Conservation (phyloP, 1,140 invertebrate genomes). For the Orussus abietinus region DNA sequence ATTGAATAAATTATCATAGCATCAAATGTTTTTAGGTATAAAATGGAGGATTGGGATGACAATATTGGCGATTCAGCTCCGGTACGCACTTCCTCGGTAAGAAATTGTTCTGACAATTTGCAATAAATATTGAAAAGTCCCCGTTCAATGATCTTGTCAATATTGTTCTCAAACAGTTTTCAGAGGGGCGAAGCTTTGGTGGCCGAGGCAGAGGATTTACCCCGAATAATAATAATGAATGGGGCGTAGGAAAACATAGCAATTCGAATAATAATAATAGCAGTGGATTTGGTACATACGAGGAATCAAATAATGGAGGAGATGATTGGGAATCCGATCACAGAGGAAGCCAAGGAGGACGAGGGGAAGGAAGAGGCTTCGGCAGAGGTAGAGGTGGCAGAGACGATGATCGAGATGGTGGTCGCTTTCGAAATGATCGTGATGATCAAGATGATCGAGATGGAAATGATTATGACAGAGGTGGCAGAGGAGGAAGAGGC, state of each 20-base stretch:
- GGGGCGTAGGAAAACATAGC: conserved; percentile 6
- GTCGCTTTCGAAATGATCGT: conserved; percentile 11
- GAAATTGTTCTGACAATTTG: conserved; percentile 3
- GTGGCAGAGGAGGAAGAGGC: conserved; percentile 7
- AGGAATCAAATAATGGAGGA: conserved; percentile 18
- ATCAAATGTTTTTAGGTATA: conserved; percentile 4
- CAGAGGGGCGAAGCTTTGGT: conserved; percentile 24
- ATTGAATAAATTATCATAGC: no score
- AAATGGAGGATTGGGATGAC: conserved; percentile 26
- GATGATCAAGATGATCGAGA: conserved; percentile 11
- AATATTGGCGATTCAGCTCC: conserved; percentile 1
- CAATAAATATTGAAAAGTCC: neutral
- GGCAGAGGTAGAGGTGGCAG: conserved; percentile 5
- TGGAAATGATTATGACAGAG: conserved; percentile 4
- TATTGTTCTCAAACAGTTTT: conserved; percentile 16
- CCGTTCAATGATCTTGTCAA: neutral
- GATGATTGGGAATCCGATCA: conserved; percentile 11
- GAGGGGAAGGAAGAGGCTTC: conserved; percentile 11
- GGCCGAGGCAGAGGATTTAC: conserved; percentile 33
- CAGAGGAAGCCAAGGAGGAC: conserved; percentile 4
- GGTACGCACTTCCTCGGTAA: neutral
- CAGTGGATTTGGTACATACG: conserved; percentile 7
- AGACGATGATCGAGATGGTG: conserved; percentile 17
- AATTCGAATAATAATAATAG: neutral
- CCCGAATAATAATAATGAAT: conserved; percentile 17